Evolutionary conservation across 2,888 invertebrate genomes (phyloP).

Genomic region (Zygothrica quintamaculata): DNA sequence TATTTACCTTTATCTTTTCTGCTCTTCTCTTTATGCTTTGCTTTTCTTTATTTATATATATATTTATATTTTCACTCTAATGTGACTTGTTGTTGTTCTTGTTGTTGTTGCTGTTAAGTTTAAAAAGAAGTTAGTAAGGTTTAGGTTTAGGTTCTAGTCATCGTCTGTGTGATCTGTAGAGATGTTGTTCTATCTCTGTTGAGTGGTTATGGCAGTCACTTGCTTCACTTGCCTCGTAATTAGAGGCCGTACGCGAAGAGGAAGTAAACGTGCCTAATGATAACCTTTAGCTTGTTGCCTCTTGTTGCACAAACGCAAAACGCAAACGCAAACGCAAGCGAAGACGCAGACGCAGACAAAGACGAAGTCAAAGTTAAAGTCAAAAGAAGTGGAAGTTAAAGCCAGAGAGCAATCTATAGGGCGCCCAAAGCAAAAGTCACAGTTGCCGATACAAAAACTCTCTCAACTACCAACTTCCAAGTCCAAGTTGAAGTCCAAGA

Average conservation of each 20-base stretch:
- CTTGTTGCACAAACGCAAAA: conserved; percentile 13
- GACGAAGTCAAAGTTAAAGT: background rate
- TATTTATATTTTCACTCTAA: no score
- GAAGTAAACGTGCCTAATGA: conserved; percentile 80
- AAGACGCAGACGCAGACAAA: background rate
- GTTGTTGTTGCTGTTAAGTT: no score
- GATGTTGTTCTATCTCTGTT: conserved; percentile 5
- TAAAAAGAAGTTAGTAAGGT: no score
- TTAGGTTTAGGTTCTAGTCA: conserved; percentile 1
- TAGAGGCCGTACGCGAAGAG: conserved; percentile 68
- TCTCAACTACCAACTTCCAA: background rate
- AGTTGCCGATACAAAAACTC: background rate
- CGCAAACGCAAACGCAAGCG: no score
- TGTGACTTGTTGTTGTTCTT: no score
- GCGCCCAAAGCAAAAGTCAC: conserved; percentile 35
- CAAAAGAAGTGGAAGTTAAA: no score
- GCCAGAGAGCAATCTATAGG: conserved; percentile 27
- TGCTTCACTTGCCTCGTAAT: conserved; percentile 60
- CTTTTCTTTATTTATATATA: no score
- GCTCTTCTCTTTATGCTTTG: background rate
- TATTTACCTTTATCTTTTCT: conserved; percentile 9
- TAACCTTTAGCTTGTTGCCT: conserved; percentile 72
- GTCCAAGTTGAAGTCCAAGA: no score
- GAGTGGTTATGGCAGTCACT: conserved; percentile 42
- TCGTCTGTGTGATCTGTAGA: no score